Evolutionary conservation across 2,797 vertebrate genomes (phyloP).

Genomic region (Phataginus tricuspis): DNA sequence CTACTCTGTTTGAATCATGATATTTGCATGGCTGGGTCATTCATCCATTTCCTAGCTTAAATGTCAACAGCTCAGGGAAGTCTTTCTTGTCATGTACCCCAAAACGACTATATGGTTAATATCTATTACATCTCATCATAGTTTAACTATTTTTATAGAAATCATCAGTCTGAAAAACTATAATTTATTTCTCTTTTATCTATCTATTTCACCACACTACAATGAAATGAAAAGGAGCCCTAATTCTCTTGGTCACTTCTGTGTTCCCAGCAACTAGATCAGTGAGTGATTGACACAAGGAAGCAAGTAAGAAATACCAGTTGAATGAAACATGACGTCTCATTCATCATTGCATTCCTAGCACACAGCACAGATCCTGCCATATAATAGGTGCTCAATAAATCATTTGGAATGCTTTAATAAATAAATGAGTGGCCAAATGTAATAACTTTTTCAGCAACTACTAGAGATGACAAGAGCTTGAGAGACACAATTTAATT

Average conservation of each 20-base stretch:
- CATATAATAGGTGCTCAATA: neutral
- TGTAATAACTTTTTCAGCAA: neutral
- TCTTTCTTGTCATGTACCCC: neutral
- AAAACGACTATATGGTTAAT: neutral
- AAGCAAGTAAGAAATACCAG: neutral
- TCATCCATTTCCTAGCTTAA: neutral
- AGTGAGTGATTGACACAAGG: neutral
- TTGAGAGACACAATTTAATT: neutral
- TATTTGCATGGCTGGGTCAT: constrained; percentile 44
- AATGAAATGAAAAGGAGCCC: neutral
- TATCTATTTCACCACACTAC: neutral
- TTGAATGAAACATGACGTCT: neutral
- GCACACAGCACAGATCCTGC: neutral
- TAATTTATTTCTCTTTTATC: neutral
- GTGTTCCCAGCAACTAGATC: neutral
- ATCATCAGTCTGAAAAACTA: neutral
- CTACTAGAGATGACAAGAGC: neutral
- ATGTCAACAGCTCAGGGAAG: constrained; percentile 8
- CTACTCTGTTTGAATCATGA: neutral
- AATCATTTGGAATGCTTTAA: neutral
- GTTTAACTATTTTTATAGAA: neutral
- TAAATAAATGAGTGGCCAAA: neutral
- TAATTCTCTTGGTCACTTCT: neutral
- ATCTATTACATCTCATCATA: neutral
- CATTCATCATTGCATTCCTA: neutral